Evolutionary conservation across 2,797 vertebrate species (phyloP), one percentile per base, ranked within the genome.

Genomic region (Phylloscopus collybita): DNA sequence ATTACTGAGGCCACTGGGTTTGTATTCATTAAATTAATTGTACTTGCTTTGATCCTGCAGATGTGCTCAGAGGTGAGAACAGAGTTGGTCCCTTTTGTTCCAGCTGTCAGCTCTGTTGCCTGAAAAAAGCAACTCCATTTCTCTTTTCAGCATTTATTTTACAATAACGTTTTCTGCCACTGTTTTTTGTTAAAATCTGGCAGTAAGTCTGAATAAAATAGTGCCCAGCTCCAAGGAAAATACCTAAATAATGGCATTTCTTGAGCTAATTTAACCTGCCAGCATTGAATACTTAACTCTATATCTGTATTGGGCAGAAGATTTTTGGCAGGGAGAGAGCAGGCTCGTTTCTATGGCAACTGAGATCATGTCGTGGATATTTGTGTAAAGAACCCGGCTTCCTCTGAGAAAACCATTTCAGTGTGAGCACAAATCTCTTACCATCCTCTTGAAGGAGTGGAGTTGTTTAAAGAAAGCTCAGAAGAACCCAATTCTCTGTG

Each of bases 271-370:
- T 74, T 36, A 11, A 44, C 65, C 61, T 62, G 10, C 61, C 65
- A 32, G 53, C 8, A 0, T 16, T 50, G n/a, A 47, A 7, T 30
- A 2, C 56, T 69, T 45, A 9, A 26, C 67, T 76, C 11, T n/a
- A 3, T 40, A n/a, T 79, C 59, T 38, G 44, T 15, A 3, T 29
- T 14, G 74, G 93, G 86, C 57, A 49, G 70, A 32, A 59, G 9
- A n/a, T 69, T 91, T 95, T 94, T 73, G 94, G 92, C 86, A 88
- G 60, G 80, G 80, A 93, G 72, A 40, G 53, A 74, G 16, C 80
- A 40, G 73, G 13, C 86, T 93, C 13, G 88, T 97, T 97, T 67
- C 96, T 19, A 93, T 95, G 93, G 25, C 88, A 93, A 88, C 94
- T 17, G 93, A 53, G 93, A 87, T 71, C 36, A 5, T 34, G 67